Base-by-base conservation (phyloP, 2,797 vertebrate species). In the Aphelocoma californica region DNA sequence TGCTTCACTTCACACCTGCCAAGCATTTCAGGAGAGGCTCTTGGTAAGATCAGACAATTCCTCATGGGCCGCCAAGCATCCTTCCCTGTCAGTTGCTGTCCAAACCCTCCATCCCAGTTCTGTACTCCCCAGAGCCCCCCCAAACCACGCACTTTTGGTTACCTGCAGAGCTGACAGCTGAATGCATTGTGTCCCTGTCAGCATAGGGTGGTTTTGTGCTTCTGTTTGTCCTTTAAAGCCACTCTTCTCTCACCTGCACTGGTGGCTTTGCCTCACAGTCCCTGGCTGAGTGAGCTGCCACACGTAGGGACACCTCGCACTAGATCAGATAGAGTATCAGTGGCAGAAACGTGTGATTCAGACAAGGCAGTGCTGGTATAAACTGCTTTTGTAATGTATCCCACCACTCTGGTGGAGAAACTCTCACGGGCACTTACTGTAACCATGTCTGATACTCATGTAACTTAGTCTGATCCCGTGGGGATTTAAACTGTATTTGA, bases 261-360 rank as follows among this genome's bases (percentile, higher is more conserved):
- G 12, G 4, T 53, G 26, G 15, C 40, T 84, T 74, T 62, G 10
- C 48, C 21, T 74, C 5, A 1, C 29, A 9, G 28, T 56, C 65
- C 50, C 73, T 44, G 45, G 24, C 3, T 40, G 62, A 61, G 45
- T 11, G 32, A 56, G 54, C 45, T 71, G 6, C 21, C 34, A 48
- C 48, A 5, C 0, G 1, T 20, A 34, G 25, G 21, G 34, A 19
- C 9, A 2, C 16, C 32, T 48, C 38, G 14, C 10, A 2, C 10
- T 23, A 4, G 12, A 34, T 6, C 21, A 28, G 12, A 15, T 24
- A 12, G 0, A 42, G 31, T 21, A 7, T 20, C 24, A 2, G 48
- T 23, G 56, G n/a, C 48, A 51, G 54, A 28, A 71, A 23, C 0
- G 0, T 34, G 32, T 4, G 18, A n/a, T 40, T 31, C 21, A 20